Percentiles rank a stretch among this genome's conserved stretches.
Evolutionary conservation across 2,113 vertebrate genomes (phyloP).

Genomic region (Limanda limanda): DNA sequence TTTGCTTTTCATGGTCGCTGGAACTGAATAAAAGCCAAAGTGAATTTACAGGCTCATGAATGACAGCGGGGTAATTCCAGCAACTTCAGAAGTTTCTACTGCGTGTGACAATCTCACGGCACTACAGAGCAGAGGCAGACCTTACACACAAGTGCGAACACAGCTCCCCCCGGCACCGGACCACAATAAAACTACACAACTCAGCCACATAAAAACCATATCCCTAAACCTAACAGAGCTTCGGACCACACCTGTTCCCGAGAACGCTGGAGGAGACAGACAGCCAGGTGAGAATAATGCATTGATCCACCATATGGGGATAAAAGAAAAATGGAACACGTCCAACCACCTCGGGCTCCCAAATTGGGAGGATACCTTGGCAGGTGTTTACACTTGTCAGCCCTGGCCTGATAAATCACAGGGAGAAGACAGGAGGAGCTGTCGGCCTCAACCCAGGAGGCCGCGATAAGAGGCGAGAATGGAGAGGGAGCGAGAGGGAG

Average conservation of each 20-base stretch:
- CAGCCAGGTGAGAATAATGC: constrained; percentile 53
- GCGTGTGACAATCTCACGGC: constrained; percentile 28
- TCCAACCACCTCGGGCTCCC: constrained; percentile 63
- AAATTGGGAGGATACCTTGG: constrained; percentile 56
- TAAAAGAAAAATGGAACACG: constrained; percentile 61
- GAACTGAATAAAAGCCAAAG: constrained; percentile 41
- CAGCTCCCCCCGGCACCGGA: constrained; percentile 15
- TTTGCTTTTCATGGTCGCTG: constrained; percentile 37
- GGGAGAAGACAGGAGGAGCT: constrained; percentile 69
- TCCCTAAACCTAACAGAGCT: constrained; percentile 17
- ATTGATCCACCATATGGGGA: constrained; percentile 57
- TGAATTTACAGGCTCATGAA: constrained; percentile 41
- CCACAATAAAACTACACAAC: constrained; percentile 15
- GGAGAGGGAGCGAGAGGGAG: constrained; percentile 38
- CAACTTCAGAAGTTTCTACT: constrained; percentile 40
- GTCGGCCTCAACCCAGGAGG: constrained; percentile 64
- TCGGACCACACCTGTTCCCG: constrained; percentile 44
- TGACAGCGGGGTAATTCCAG: constrained; percentile 52
- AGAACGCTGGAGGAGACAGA: constrained; percentile 33
- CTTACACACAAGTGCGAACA: constrained; percentile 43
- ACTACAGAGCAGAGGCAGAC: constrained; percentile 40
- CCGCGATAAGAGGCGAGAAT: constrained; percentile 56
- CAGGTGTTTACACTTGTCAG: constrained; percentile 80
- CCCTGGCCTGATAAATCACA: constrained; percentile 69
- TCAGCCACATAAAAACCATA: constrained; percentile 36